Evolutionary conservation across 2,113 vertebrate species (phyloP), one percentile per base, ranked within the genome.

Genomic region (Caranx ignobilis): DNA sequence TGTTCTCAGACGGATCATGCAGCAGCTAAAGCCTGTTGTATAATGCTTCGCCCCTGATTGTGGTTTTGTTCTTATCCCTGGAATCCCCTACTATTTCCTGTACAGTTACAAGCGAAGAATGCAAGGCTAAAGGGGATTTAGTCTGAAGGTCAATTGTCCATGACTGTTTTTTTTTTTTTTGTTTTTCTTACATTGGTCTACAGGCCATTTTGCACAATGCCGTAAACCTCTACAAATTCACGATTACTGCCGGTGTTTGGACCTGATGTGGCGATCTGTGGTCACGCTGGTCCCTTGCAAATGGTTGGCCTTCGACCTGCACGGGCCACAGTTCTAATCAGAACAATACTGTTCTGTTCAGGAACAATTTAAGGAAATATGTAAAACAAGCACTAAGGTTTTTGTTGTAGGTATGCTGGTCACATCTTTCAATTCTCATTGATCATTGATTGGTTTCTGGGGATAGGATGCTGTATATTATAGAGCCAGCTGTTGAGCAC

Each of bases 261-360:
- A 26, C 26, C 26, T 26, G 26, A 26, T 26, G 26, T 21, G 34
- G 5, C 19, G 3, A 31, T 21, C 48, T 57, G 52, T 71, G 15
- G 37, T 52, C 12, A 0, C 11, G 9, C 62, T 31, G 19, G 31
- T 57, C 43, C 18, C 31, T 79, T 34, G 43, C 35, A 12, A 34
- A 50, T 50, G 59, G 59, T 15, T 50, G 63, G 52, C 32, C 2
- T 73, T 26, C 57, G 48, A 66, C 74, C 68, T 43, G 26, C 74
- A 48, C 61, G 68, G 69, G n/a, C 35, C 56, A 43, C 47, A 50
- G 8, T 71, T 57, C 64, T 63, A 68, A 79, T 72, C 82, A 77
- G 55, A 77, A 69, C 75, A 72, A 72, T 59, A 50, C 45, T 37
- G 37, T 69, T 68, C 77, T 77, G 67, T 62, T 68, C 37, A 0